These are phyloP conservation scores for Mormyrus iriodes DNA, from an alignment of 2,113 vertebrate species.

Conservation along the genomic window DNA sequence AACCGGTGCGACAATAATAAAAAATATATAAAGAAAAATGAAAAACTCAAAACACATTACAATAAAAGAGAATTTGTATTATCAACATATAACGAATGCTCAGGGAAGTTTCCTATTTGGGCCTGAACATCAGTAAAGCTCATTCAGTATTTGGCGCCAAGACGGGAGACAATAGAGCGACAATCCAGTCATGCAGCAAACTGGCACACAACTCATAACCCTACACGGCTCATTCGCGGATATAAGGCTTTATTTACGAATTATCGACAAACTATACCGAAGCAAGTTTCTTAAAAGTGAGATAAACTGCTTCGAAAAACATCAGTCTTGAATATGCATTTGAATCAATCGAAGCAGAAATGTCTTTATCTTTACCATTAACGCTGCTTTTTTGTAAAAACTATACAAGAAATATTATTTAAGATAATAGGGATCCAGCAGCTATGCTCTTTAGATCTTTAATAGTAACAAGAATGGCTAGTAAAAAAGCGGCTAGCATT, in stretches of 20 bases:
- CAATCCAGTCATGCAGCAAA: too few species aligned
- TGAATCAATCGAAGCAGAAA: background rate
- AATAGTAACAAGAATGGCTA: background rate
- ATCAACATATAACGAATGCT: background rate
- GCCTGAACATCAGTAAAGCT: background rate
- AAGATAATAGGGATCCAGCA: background rate
- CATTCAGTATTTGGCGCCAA: constrained; percentile 25
- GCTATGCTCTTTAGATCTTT: background rate
- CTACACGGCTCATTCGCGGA: background rate
- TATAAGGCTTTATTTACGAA: background rate
- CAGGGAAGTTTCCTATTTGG: background rate
- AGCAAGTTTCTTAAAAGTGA: background rate
- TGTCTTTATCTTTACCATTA: background rate
- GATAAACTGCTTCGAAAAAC: background rate
- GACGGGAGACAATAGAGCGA: background rate
- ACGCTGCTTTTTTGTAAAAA: background rate
- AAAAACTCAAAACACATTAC: background rate
- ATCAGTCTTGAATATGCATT: background rate
- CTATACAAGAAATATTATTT: background rate
- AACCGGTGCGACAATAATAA: background rate
- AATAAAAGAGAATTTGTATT: background rate
- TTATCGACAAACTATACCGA: background rate
- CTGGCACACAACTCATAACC: background rate
- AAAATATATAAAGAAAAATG: too few species aligned
- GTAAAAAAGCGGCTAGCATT: background rate